These are phyloP conservation scores for Cnemophilus loriae DNA, from an alignment of 2,113 vertebrate species.

Conservation along the genomic window DNA sequence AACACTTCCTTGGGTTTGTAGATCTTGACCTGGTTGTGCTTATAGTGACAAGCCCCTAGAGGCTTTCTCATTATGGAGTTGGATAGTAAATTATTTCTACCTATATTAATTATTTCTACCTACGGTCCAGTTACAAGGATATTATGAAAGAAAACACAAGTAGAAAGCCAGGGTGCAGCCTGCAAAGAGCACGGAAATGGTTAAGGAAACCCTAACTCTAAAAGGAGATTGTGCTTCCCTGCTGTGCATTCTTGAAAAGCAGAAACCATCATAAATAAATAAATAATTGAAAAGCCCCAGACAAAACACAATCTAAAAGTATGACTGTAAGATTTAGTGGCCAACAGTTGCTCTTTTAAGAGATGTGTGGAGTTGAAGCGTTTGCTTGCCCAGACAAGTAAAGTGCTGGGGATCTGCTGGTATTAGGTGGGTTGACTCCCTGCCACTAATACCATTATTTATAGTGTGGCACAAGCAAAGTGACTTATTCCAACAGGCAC, in stretches of 20 bases:
- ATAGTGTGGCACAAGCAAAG: conserved; percentile 6
- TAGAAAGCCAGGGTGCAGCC: neutral
- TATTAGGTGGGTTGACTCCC: neutral
- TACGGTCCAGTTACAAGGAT: neutral
- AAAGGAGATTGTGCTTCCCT: neutral
- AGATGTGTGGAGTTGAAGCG: neutral
- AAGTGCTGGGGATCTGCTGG: neutral
- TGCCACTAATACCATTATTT: conserved; percentile 44
- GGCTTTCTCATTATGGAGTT: neutral
- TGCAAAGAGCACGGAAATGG: neutral
- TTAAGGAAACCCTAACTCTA: neutral
- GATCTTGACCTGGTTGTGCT: neutral
- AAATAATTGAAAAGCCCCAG: neutral
- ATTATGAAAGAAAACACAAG: neutral
- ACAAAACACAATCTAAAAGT: neutral
- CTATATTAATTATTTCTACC: neutral
- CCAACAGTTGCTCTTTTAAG: neutral
- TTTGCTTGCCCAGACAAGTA: conserved; percentile 39
- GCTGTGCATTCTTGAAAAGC: neutral
- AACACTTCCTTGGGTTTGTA: neutral
- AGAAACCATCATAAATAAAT: neutral
- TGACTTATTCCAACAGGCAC: neutral
- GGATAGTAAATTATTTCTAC: neutral
- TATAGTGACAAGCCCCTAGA: neutral
- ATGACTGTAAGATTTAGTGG: neutral